Evolutionary conservation across 2,797 vertebrate genomes (phyloP).

Genomic region (Lepilemur ruficaudatus): DNA sequence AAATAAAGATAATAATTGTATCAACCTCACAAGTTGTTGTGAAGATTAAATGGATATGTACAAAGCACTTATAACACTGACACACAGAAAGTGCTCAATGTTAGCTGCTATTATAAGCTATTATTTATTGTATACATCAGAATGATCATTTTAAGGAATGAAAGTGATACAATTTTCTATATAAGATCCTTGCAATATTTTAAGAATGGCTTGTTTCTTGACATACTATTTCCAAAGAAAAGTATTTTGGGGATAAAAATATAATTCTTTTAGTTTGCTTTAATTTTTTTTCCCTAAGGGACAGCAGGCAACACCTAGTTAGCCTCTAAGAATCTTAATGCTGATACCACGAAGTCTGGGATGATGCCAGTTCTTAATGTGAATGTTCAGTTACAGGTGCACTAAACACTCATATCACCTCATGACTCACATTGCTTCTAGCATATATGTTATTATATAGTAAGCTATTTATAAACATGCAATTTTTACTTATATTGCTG

Average conservation of each 20-base stretch:
- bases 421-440: background rate
- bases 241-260: background rate
- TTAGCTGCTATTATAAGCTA: background rate
- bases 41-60: background rate
- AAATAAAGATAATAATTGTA: background rate
- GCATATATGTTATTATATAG: background rate
- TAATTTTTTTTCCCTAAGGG: background rate
- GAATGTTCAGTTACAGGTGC: background rate
- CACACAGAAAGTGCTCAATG: background rate
- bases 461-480: slow-evolving; percentile 17
- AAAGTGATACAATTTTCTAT: background rate
- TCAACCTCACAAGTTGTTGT: background rate
- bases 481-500: background rate
- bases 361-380: background rate
- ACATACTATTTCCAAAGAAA: slow-evolving; percentile 33
- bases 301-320: background rate
- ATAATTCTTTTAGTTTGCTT: slow-evolving; percentile 32
- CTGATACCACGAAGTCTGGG: background rate
- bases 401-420: background rate
- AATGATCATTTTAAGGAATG: slow-evolving; percentile 29
- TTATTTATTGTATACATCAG: background rate
- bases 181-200: slow-evolving; percentile 26
- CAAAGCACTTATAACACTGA: background rate
- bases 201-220: background rate
- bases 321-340: background rate